These are phyloP conservation scores for Progne subis DNA, from an alignment of 2,113 vertebrate species.

Conservation along the genomic window DNA sequence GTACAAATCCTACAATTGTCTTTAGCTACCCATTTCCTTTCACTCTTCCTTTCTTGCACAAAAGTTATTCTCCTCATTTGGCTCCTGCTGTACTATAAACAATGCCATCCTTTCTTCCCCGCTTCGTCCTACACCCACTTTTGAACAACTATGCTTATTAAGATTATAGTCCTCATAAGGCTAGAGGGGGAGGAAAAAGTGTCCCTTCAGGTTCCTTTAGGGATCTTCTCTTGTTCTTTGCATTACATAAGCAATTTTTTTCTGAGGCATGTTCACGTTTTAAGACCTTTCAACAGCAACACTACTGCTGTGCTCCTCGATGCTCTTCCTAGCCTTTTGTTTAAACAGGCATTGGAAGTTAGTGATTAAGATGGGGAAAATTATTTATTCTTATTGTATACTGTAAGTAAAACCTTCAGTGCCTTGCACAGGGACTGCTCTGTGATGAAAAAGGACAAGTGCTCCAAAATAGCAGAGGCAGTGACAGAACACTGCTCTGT, in stretches of 20 bases:
- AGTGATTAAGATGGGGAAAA: background rate
- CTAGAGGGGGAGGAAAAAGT: background rate
- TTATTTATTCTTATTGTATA: background rate
- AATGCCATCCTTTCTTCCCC: background rate
- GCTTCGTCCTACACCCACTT: background rate
- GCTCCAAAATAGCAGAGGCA: background rate
- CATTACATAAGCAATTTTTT: background rate
- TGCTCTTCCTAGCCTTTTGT: background rate
- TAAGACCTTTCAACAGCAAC: background rate
- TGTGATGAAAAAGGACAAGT: background rate
- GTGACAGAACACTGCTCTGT: background rate
- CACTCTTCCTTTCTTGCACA: background rate
- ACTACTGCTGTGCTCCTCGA: background rate
- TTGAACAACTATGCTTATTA: background rate
- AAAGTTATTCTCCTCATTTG: conserved; percentile 24
- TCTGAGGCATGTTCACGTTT: background rate
- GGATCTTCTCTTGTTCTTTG: background rate
- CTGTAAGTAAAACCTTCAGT: background rate
- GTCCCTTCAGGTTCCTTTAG: background rate
- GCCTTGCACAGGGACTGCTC: background rate
- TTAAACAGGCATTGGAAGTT: background rate
- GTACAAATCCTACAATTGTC: conserved; percentile 27
- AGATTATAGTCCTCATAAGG: background rate
- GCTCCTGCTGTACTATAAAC: background rate
- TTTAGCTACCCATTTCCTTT: conserved; percentile 40